phyloP scores from a whole-genome alignment of 2,113 vertebrate genomes.

The Petaurus breviceps region DNA sequence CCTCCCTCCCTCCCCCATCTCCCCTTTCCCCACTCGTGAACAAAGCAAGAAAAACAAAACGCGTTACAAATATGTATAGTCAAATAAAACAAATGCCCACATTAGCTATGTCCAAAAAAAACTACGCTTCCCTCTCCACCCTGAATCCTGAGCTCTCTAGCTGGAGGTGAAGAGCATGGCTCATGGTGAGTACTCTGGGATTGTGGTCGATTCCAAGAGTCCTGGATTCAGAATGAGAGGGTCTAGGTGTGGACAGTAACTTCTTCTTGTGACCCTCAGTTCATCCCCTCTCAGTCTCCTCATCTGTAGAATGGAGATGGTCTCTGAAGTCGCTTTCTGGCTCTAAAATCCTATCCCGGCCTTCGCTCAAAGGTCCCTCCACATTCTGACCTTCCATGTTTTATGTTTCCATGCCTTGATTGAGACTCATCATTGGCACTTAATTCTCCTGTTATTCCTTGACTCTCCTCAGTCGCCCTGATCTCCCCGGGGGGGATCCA shows the following conservation, averaged over 20 bases:
- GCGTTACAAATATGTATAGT: neutral
- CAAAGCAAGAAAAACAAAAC: neutral
- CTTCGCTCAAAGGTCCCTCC: neutral
- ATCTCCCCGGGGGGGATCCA: neutral
- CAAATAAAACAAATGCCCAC: no score
- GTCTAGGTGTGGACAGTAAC: neutral
- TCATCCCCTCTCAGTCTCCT: neutral
- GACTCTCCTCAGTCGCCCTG: neutral
- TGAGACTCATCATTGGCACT: neutral
- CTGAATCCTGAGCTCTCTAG: neutral
- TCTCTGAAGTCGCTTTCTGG: neutral
- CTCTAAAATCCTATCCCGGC: neutral
- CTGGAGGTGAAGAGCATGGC: neutral
- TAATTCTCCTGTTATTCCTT: neutral
- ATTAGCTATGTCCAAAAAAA: neutral
- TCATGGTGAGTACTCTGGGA: neutral
- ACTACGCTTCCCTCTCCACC: neutral
- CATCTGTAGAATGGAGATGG: neutral
- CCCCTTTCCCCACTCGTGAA: neutral
- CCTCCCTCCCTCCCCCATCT: no score
- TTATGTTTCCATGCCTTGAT: neutral
- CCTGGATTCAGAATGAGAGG: neutral
- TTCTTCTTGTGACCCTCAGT: neutral
- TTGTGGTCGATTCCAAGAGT: neutral
- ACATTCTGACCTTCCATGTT: neutral